A percentile compares a stretch with the other conserved stretches of the same genome.
Conservation (phyloP, 2,888 invertebrate genomes). For the Spodoptera exigua region DNA sequence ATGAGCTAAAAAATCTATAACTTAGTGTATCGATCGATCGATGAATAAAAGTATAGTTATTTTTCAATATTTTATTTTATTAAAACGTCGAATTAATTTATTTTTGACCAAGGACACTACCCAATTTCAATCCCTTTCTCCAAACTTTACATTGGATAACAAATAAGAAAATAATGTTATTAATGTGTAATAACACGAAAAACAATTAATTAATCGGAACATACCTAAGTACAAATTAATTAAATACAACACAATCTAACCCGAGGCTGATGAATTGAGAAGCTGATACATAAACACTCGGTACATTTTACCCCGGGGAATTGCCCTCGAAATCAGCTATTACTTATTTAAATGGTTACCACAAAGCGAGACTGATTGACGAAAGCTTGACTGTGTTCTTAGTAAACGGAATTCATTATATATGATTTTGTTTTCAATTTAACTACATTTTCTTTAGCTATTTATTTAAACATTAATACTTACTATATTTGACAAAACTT, state of each 20-base stretch:
- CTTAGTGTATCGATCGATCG: no score
- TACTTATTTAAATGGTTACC: constrained; percentile 36
- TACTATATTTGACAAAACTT: constrained; percentile 4
- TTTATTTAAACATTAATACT: no score
- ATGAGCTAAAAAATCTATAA: no score
- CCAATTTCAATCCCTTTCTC: no score
- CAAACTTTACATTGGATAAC: no score
- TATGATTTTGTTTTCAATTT: constrained; percentile 14
- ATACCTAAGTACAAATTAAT: constrained; percentile 1
- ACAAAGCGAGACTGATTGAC: constrained; percentile 34
- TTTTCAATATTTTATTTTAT: no score
- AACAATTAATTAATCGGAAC: constrained; percentile 8
- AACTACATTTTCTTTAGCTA: background rate
- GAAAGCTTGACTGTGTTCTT: constrained; percentile 38
- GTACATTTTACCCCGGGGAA: constrained; percentile 22
- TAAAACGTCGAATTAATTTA: no score
- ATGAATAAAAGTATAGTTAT: no score
- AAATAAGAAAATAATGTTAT: no score
- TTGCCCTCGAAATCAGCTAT: constrained; percentile 33
- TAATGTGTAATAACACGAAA: no score
- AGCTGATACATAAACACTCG: constrained; percentile 10
- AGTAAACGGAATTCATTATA: constrained; percentile 32
- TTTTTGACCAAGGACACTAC: no score
- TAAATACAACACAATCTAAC: constrained; percentile 19
- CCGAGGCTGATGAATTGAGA: background rate